Base-by-base conservation (phyloP, 1,140 invertebrate genomes). In the Caerostris extrusa region DNA sequence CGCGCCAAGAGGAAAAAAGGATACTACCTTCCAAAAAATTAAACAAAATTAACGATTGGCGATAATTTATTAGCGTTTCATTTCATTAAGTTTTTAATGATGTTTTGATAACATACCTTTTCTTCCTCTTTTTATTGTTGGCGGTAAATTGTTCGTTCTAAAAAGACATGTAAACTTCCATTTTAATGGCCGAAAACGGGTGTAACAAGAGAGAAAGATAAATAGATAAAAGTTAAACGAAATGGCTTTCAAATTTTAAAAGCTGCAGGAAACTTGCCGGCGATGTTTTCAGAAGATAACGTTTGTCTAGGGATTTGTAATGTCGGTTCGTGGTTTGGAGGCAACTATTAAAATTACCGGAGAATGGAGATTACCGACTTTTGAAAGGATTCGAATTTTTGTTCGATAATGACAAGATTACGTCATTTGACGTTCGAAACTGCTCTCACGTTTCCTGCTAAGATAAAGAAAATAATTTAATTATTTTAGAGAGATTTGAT, bases 1-100 rank as follows among this genome's bases (percentile, higher is more conserved):
- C 19, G 3, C 7, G 8, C 7, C 7, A 7, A 56, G 14, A 5
- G 8, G 17, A 5, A 57, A n/a, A 19, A 58, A 17, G 19, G 3
- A 7, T 7, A 19, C 14, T 85, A 57, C 8, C 71, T 85, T 85
- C 8, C 71, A 58, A 85, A 77, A 77, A 77, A 77, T 77, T 8
- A 77, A 77, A 53, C 50, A 77, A 77, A 77, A 53, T 34, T 3
- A 34, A 19, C 3, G 17, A 57, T 34, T 85, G n/a, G 55, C 57
- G 82, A 85, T 85, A 85, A 85, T 85, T 58, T 85, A 85, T 85
- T 85, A 85, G n/a, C 50, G 14, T 85, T 56, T 19, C 57, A 10
- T 85, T 85, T 85, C 55, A 85, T 85, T 85, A 85, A 57, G 82
- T 57, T 58, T 58, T 58, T 58, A 85, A 58, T 85, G 55, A 85